Evolutionary conservation across 2,888 invertebrate genomes (phyloP), one percentile per base, ranked within the genome.

Genomic region (Drosophila lutescens): DNA sequence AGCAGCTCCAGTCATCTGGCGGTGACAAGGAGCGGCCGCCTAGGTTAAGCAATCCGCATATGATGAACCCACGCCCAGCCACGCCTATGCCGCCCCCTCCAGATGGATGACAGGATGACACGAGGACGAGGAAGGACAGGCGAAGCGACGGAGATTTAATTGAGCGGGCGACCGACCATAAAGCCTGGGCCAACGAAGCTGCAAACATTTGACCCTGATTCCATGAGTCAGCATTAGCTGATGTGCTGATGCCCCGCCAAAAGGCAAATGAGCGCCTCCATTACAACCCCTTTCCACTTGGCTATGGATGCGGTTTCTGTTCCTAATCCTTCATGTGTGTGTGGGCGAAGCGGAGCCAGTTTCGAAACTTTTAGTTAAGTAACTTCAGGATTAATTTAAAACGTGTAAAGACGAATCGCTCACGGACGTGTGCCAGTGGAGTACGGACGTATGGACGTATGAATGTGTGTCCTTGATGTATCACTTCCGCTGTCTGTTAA

Each of bases 121-220:
- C 13, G 30, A 30, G 26, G 26, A 26, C 0, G 49, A 32, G 20
- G 49, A 20, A 66, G 49, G 72, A 65, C 74, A 15, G 54, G 59
- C 66, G 50, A 61, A 62, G 58, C 44, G 60, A 71, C 83, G 81
- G 89, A 89, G 90, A 90, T 90, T 91, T 91, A 91, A 91, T 91
- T 92, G 91, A 91, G 90, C 89, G 87, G 86, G 87, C 90, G 81
- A 90, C 91, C 90, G 81, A 90, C 90, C 90, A 89, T 91, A 90
- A 91, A 90, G 80, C 89, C 88, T 83, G 86, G 86, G 76, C 77
- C 90, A 89, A 89, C 91, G 88, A 91, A 81, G 89, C 89, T 81
- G 86, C 89, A 89, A 90, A 79, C 85, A 86, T 90, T 90, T 89
- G 90, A 91, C 90, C 86, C 90, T 90, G 90, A 91, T 90, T 90